Conservation (phyloP, 2,797 vertebrate species). For the Valencia hispanica region DNA sequence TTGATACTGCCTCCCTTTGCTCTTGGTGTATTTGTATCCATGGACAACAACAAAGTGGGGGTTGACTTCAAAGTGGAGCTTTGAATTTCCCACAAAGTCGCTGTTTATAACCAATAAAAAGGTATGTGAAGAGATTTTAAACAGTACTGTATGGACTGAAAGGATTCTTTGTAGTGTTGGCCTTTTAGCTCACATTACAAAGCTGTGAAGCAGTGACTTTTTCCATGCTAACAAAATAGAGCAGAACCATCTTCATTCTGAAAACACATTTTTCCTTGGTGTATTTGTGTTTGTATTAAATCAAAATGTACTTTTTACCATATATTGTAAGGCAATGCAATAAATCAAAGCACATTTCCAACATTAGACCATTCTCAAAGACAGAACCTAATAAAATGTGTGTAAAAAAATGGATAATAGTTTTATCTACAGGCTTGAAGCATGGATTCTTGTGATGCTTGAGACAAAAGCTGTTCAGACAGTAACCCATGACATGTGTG, state of each 20-base stretch:
- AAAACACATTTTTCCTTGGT: background rate
- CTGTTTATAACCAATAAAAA: background rate
- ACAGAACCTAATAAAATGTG: slow-evolving; percentile 18
- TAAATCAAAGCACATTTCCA: background rate
- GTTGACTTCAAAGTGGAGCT: background rate
- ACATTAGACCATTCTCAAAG: background rate
- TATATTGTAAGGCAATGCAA: background rate
- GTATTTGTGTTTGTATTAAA: background rate
- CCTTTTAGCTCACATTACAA: background rate
- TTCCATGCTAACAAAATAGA: background rate
- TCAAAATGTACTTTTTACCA: background rate
- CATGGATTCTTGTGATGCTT: slow-evolving; percentile 43
- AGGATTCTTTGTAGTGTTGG: background rate
- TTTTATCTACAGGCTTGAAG: slow-evolving; percentile 31
- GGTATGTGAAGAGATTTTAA: slow-evolving; percentile 1
- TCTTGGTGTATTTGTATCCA: background rate
- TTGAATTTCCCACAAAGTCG: background rate
- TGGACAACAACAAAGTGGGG: background rate
- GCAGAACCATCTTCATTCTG: too few species aligned
- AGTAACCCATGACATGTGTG: slow-evolving; percentile 7
- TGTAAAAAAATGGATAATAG: slow-evolving; percentile 29
- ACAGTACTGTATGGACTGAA: background rate
- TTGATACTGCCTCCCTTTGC: background rate
- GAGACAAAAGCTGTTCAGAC: slow-evolving; percentile 18
- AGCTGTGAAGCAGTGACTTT: background rate